These are phyloP conservation scores for Glandiceps talaboti DNA, from an alignment of 53 echinoderm and acorn worm species.

Conservation along the genomic window DNA sequence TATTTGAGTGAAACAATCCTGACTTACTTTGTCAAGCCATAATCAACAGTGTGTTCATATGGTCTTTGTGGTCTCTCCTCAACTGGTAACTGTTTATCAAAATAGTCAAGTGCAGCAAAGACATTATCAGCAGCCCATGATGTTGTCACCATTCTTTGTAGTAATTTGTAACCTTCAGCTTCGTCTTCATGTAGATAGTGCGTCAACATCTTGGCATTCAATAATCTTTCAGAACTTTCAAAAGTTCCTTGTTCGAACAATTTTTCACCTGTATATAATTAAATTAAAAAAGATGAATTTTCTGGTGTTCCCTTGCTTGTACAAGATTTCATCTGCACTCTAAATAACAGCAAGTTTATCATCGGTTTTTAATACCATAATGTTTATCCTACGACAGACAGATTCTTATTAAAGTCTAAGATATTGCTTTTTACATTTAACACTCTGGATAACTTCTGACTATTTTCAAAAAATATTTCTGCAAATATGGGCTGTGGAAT, in stretches of 20 bases:
- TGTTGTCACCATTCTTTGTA: slow-evolving; percentile 30
- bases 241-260: slow-evolving; percentile 47
- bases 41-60: slow-evolving; percentile 38
- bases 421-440: too few relatives aligned
- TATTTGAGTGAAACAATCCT: too few relatives aligned
- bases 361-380: too few relatives aligned
- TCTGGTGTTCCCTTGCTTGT: too few relatives aligned
- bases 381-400: too few relatives aligned
- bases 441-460: too few relatives aligned
- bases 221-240: slow-evolving; percentile 28
- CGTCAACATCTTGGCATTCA: slow-evolving; percentile 38
- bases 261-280: slow-evolving; percentile 65
- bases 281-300: too few relatives aligned
- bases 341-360: too few relatives aligned
- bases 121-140: slow-evolving; percentile 37
- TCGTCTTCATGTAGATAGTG: slow-evolving; percentile 23
- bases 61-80: slow-evolving; percentile 33
- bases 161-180: slow-evolving; percentile 28
- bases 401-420: too few relatives aligned
- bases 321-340: too few relatives aligned
- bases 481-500: too few relatives aligned
- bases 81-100: slow-evolving; percentile 25
- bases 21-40: slow-evolving; percentile 43
- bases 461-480: too few relatives aligned
- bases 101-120: slow-evolving; percentile 39